These are phyloP conservation scores for Anastatus disparis DNA, from an alignment of 1,140 invertebrate genomes.

Conservation along the genomic window DNA sequence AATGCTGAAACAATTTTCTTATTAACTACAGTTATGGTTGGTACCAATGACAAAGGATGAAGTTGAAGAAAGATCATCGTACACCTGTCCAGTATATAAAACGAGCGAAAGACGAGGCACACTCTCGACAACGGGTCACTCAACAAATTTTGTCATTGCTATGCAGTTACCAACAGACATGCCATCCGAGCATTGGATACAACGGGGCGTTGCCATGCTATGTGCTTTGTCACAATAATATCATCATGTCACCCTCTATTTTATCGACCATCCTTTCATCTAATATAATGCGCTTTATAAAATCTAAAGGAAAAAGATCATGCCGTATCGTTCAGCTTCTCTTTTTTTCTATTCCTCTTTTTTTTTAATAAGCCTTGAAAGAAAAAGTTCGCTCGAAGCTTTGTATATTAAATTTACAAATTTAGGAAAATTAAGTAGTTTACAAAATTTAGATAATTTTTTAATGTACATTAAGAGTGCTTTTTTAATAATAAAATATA, in stretches of 20 bases:
- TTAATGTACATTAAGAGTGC: too few species aligned
- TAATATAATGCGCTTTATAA: too few species aligned
- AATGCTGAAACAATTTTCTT: too few species aligned
- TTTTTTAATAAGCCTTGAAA: too few species aligned
- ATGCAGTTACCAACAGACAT: constrained; percentile 78
- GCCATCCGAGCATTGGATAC: constrained; percentile 86
- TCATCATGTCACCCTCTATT: neutral
- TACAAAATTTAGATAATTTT: too few species aligned
- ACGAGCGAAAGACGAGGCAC: constrained; percentile 86
- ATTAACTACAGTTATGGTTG: constrained; percentile 87
- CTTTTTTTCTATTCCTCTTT: constrained; percentile 11
- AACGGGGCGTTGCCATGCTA: constrained; percentile 86
- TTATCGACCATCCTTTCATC: constrained; percentile 8
- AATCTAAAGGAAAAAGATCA: too few species aligned
- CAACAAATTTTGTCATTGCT: constrained; percentile 90
- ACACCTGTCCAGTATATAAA: constrained; percentile 90
- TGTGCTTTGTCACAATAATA: constrained; percentile 78
- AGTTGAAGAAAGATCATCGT: constrained; percentile 72
- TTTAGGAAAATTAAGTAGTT: too few species aligned
- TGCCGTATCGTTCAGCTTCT: neutral
- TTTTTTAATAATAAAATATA: too few species aligned
- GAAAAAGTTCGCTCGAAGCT: too few species aligned
- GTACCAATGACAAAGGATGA: constrained; percentile 79
- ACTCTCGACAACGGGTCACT: constrained; percentile 92
- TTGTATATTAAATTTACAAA: too few species aligned